Evolutionary conservation across 2,888 invertebrate species (phyloP), one percentile per base, ranked within the genome.

Genomic region (Drosophila quinaria): DNA sequence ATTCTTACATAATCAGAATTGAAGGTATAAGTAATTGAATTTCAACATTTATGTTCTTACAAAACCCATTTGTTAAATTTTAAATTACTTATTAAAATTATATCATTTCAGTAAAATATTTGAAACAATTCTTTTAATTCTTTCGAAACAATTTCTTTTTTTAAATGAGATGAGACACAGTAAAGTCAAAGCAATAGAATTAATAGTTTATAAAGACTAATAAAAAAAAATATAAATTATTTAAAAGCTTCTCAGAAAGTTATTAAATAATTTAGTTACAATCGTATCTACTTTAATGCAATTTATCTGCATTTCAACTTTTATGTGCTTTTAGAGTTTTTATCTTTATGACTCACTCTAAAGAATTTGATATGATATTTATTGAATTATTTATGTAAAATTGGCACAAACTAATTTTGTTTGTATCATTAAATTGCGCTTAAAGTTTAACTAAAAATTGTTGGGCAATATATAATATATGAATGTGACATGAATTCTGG

Each of bases 401-500:
- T 22, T 3, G 22, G 4, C 22, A 22, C 22, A 22, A 22, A 22
- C 22, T 22, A 22, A 22, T 22, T 22, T 22, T 22, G 3, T 22
- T 22, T 22, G 22, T 22, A 3, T 17, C 19, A 11, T 35, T 46
- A 35, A 46, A 25, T 10, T 19, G 33, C 25, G 35, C 25, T 35
- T 17, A 22, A 37, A 35, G 11, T 15, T 35, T 1, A 39, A 11
- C 17, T 42, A 8, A 17, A 17, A n/a, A 47, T 6, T 35, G 6
- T 11, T n/a, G 4, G 13, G n/a, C 25, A 41, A 4, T 59, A 41
- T 35, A 13, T 35, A 11, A 41, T 35, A 10, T 17, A 8, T 15
- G 25, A 37, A 54, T 55, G 10, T 13, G 10, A 19, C 29, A 70
- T 13, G 50, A 19, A 60, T 60, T 44, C 35, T 10, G 8, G 6